Percentiles rank a stretch among this genome's conserved stretches.
Evolutionary conservation across 2,113 vertebrate species (phyloP).

Genomic region (Otolemur garnettii): DNA sequence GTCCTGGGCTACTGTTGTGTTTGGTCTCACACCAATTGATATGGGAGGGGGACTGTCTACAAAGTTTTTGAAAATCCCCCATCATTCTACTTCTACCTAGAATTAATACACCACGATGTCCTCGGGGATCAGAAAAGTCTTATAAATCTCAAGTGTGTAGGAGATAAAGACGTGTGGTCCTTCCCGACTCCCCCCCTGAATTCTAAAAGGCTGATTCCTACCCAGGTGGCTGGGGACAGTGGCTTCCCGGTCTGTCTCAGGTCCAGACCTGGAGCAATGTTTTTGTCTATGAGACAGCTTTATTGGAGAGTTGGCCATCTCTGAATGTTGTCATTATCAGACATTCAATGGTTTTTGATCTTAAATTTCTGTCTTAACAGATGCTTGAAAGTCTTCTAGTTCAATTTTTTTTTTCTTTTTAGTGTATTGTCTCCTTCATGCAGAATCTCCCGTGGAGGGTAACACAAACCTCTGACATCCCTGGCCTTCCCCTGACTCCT

Average conservation of each 20-base stretch:
- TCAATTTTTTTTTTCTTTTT: background rate
- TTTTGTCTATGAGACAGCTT: background rate
- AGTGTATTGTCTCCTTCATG: background rate
- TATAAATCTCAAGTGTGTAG: background rate
- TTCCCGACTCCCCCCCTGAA: background rate
- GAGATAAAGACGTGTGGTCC: background rate
- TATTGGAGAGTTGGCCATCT: constrained; percentile 53
- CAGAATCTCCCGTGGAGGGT: no score
- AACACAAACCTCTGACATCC: background rate
- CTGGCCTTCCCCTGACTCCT: background rate
- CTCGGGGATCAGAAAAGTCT: background rate
- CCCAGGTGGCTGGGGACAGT: fast-evolving
- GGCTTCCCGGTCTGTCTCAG: background rate
- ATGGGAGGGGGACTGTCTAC: background rate
- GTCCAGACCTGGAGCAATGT: fast-evolving
- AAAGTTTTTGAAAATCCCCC: constrained; percentile 7
- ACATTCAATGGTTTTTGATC: constrained; percentile 81
- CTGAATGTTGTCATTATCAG: constrained; percentile 82
- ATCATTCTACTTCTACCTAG: background rate
- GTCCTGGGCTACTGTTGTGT: background rate
- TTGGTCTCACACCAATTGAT: background rate
- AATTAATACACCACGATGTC: background rate
- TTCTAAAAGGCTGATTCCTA: background rate
- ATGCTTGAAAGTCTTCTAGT: background rate
- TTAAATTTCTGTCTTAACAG: background rate